These are phyloP conservation scores for Pseudolaguvia tuberculata DNA, from an alignment of 2,113 vertebrate species.

Conservation along the genomic window DNA sequence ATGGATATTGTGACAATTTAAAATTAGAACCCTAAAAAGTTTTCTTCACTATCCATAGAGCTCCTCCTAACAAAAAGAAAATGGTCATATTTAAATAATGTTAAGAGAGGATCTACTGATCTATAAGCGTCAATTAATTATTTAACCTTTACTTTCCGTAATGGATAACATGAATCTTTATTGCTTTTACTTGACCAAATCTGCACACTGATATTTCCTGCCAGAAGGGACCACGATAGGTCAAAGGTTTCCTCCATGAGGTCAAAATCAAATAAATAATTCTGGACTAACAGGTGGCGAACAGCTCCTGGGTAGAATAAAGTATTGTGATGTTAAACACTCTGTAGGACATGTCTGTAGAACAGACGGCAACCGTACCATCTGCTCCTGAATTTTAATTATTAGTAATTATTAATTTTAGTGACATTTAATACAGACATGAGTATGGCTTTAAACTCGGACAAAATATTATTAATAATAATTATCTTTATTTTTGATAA, in stretches of 20 bases:
- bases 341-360: neutral
- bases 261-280: constrained; percentile 43
- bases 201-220: neutral
- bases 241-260: constrained; percentile 34
- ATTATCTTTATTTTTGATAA: no score
- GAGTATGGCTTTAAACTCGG: neutral
- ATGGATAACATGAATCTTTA: neutral
- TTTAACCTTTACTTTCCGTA: neutral
- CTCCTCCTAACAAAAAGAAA: no score
- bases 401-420: neutral
- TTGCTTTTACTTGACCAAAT: neutral
- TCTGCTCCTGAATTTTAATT: constrained; percentile 43
- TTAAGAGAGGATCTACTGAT: no score
- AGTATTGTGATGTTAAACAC: constrained; percentile 33
- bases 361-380: constrained; percentile 12
- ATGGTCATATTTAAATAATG: neutral
- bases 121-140: neutral
- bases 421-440: constrained; percentile 18
- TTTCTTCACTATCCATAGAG: neutral
- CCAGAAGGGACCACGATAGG: constrained; percentile 6
- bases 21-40: neutral
- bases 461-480: neutral
- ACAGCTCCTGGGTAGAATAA: constrained; percentile 13
- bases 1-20: neutral
- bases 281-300: constrained; percentile 46